Base-by-base conservation (phyloP, 1,140 invertebrate species). In the Pinna nobilis region DNA sequence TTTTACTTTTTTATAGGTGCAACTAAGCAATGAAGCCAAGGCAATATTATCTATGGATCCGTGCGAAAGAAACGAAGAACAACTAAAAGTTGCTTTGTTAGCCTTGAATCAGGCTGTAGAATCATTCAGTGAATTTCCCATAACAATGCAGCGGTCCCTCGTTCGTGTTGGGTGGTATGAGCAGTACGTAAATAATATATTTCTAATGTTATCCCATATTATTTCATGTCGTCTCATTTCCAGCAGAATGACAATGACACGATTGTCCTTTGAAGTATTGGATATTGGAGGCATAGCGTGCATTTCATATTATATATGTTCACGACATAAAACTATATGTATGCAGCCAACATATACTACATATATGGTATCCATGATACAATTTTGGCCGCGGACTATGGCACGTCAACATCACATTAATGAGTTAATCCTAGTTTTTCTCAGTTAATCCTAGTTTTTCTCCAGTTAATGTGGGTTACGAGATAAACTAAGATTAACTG, bases 121-220 rank as follows among this genome's bases (percentile, higher is more conserved):
- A 23, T 84, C 83, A 4, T 88, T 89, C 70, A 76, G 82, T 18
- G 86, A 88, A 66, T 88, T 86, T 47, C 87, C 87, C 13, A 84
- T 84, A 20, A 84, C 81, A 6, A 84, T 88, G 82, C 86, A 88
- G 72, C 51, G 74, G 53, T 86, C 87, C 6, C 77, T 88, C 0
- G 84, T 86, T 20, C 70, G 79, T 37, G 82, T 85, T 2, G 87
- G 86, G 9, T 85, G 82, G 82, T 88, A 88, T 78, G 86, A 88
- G 77, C 77, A 78, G 87, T 88, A 71, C 82, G 85, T 84, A 47
- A 60, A 59, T 35, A 33, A 33, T 53, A 20, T 18, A 32, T 1
- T 30, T 50, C 44, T 50, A 18, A 50, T 37, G 15, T 23, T 50
- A n/a, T 50, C 13, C 32, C 18, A 51, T 30, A 3, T 23, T 32